phyloP scores from a whole-genome alignment of 2,797 vertebrate species.

The Tachyglossus aculeatus region DNA sequence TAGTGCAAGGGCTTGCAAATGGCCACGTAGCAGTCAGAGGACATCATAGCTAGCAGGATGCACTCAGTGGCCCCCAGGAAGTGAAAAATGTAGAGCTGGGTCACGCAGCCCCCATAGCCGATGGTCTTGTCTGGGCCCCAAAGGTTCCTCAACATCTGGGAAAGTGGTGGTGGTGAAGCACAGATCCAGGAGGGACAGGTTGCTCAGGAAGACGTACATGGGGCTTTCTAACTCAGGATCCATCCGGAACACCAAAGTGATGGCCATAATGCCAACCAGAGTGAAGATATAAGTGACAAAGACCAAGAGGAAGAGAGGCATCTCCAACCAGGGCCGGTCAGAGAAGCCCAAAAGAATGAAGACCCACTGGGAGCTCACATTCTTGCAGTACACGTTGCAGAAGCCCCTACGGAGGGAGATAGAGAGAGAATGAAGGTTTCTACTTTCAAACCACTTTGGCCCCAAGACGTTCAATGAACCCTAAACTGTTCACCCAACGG shows the following conservation, averaged over 20 bases:
- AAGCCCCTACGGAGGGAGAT: no score
- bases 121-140: constrained; percentile 46
- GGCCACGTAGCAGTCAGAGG: constrained; percentile 44
- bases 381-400: not conserved
- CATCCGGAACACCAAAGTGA: constrained; percentile 9
- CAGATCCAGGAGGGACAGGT: constrained; percentile 44
- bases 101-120: constrained; percentile 41
- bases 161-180: constrained; percentile 48
- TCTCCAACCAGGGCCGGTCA: constrained; percentile 28
- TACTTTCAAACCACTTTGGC: no score
- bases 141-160: constrained; percentile 42
- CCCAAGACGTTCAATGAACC: no score
- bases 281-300: constrained; percentile 38
- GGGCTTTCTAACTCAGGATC: constrained; percentile 40
- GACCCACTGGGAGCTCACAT: constrained; percentile 11
- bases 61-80: constrained; percentile 58
- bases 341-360: constrained; percentile 53
- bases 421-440: no score
- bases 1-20: constrained; percentile 56
- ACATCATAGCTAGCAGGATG: constrained; percentile 54
- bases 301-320: constrained; percentile 27
- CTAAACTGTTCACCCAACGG: no score
- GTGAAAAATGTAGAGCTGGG: constrained; percentile 55
- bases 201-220: constrained; percentile 49
- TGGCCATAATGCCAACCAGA: constrained; percentile 26